Evolutionary conservation across 2,888 invertebrate genomes (phyloP).

Genomic region (Halictus quadricinctus): DNA sequence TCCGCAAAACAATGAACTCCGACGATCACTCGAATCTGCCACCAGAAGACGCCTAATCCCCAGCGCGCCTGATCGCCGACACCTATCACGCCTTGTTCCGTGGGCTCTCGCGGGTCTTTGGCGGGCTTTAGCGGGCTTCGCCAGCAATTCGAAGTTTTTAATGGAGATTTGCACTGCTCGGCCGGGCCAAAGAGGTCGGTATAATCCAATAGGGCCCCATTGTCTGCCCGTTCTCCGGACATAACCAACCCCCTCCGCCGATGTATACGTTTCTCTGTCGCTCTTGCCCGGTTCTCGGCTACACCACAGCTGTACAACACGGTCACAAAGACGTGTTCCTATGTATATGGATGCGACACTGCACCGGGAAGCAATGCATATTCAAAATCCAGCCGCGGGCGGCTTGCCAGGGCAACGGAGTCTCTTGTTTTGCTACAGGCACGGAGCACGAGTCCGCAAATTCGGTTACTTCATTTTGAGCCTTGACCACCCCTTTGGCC

Average conservation of each 20-base stretch:
- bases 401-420: conserved; percentile 69
- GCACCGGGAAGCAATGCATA: conserved; percentile 80
- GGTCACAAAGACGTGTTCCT: conserved; percentile 59
- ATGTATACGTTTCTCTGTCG: conserved; percentile 7
- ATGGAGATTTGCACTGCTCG: conserved; percentile 72
- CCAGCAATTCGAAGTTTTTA: conserved; percentile 76
- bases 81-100: conserved; percentile 9
- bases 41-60: neutral
- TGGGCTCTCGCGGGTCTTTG: conserved; percentile 8
- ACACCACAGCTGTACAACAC: conserved; percentile 55
- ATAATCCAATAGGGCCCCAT: conserved; percentile 78
- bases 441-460: conserved; percentile 78
- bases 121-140: conserved; percentile 26
- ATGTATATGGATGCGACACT: conserved; percentile 70
- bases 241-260: conserved; percentile 46
- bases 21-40: neutral
- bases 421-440: conserved; percentile 70
- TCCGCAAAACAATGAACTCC: neutral
- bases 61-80: neutral
- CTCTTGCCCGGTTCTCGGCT: conserved; percentile 12
- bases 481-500: conserved; percentile 60
- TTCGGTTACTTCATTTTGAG: conserved; percentile 81
- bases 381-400: conserved; percentile 82
- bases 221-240: conserved; percentile 73
- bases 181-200: conserved; percentile 72